phyloP scores from a whole-genome alignment of 30 jellyfish, hydroid and myxozoan species.

The Hydractinia symbiolongicarpus region DNA sequence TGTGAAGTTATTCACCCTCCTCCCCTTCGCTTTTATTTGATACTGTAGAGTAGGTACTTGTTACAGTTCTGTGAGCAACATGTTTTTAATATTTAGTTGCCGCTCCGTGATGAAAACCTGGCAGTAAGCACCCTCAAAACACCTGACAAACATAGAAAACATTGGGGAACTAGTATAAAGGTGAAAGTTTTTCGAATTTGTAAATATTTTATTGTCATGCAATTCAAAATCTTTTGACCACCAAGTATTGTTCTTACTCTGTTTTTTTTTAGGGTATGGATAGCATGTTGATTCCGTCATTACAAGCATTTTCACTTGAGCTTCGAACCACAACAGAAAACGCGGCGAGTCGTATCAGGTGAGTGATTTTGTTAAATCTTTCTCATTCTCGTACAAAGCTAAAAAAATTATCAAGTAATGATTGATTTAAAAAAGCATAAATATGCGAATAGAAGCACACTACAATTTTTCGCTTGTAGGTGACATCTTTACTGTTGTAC shows the following conservation, averaged over 20 bases:
- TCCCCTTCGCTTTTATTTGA: too few species aligned
- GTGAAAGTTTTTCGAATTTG: background rate
- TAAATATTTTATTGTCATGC: background rate
- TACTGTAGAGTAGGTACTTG: too few species aligned
- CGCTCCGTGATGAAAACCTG: too few species aligned
- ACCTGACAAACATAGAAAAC: conserved; percentile 35
- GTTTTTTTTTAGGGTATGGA: conserved; percentile 50
- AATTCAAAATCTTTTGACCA: background rate
- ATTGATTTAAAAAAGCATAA: background rate
- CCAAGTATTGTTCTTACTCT: background rate
- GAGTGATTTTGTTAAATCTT: background rate
- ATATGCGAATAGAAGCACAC: background rate
- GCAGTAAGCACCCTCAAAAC: background rate
- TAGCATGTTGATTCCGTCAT: conserved; percentile 39
- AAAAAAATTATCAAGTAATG: background rate
- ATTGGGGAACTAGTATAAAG: conserved; percentile 34
- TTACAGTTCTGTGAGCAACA: too few species aligned
- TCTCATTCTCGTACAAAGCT: background rate
- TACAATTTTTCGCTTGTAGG: background rate
- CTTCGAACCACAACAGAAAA: conserved; percentile 51
- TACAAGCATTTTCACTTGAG: conserved; percentile 45
- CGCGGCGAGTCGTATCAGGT: conserved; percentile 33
- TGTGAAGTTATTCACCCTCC: too few species aligned
- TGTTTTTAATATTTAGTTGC: too few species aligned
- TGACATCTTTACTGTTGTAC: background rate